Percentiles rank a stretch among this genome's conserved stretches.
phyloP scores from a whole-genome alignment of 2,113 vertebrate genomes.

The Bucco capensis region DNA sequence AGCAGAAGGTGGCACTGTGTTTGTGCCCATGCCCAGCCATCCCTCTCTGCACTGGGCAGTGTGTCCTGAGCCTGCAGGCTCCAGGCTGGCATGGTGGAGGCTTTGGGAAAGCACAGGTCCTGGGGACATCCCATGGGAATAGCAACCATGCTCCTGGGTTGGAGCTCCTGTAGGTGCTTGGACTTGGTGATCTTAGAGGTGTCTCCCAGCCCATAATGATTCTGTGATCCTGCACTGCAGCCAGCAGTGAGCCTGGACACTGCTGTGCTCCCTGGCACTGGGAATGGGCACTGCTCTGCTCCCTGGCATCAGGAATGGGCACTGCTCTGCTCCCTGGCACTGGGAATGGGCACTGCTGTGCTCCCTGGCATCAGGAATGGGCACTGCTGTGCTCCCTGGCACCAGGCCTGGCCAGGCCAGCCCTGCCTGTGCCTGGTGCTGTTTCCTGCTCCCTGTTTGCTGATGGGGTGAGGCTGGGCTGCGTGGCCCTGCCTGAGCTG shows the following conservation, averaged over 20 bases:
- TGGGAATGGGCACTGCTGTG: rapidly evolving
- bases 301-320: rapidly evolving
- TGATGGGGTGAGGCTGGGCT: slow-evolving; percentile 30
- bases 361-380: not conserved
- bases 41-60: not conserved
- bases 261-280: not conserved
- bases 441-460: slow-evolving; percentile 67
- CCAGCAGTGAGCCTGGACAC: rapidly evolving
- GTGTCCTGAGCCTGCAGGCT: rapidly evolving
- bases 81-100: no score
- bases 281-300: rapidly evolving
- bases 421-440: not conserved
- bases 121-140: no score
- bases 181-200: no score
- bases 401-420: rapidly evolving
- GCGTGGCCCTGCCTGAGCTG: slow-evolving; percentile 17
- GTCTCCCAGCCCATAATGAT: no score
- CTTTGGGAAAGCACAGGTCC: no score
- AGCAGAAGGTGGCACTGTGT: not conserved
- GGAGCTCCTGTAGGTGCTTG: no score
- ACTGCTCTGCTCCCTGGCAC: not conserved
- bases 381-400: not conserved
- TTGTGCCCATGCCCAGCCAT: not conserved
- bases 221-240: rapidly evolving
- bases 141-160: no score